A percentile compares a stretch with the other conserved stretches of the same genome.
These are phyloP conservation scores for Corella eumyota DNA, from an alignment of 23 tunicate genomes.

Conservation along the genomic window DNA sequence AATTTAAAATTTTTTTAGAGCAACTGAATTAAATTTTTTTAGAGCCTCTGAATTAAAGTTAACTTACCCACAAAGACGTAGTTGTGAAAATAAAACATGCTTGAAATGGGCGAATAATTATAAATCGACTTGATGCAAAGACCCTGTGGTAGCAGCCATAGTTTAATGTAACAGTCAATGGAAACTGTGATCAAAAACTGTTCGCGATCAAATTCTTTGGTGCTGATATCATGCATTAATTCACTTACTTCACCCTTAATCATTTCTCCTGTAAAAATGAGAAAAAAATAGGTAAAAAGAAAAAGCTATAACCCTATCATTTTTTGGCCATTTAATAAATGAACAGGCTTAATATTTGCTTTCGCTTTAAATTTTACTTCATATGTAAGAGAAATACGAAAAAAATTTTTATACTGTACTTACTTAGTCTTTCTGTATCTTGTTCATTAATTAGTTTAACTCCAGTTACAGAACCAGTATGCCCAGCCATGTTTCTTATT, in stretches of 20 bases:
- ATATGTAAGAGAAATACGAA: too few species aligned
- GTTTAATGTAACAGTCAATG: slow-evolving; percentile 54
- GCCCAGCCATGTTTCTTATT: slow-evolving; percentile 55
- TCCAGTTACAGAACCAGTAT: slow-evolving; percentile 59
- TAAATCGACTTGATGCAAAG: slow-evolving; percentile 56
- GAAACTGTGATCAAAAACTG: slow-evolving; percentile 46
- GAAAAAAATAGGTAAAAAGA: too few species aligned
- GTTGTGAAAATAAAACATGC: slow-evolving; percentile 2
- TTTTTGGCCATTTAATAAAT: too few species aligned
- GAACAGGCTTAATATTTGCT: too few species aligned
- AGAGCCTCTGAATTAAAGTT: background rate
- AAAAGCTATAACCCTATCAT: too few species aligned
- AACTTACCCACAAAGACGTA: slow-evolving; percentile 43
- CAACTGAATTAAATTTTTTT: background rate
- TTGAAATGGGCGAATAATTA: slow-evolving; percentile 54
- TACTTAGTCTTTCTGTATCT: slow-evolving; percentile 40
- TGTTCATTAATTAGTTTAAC: slow-evolving; percentile 21
- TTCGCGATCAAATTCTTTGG: slow-evolving; percentile 17
- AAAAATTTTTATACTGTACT: too few species aligned
- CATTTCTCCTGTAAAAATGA: slow-evolving; percentile 6
- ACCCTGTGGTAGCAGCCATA: slow-evolving; percentile 75
- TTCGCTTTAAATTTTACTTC: too few species aligned
- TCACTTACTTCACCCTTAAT: slow-evolving; percentile 29
- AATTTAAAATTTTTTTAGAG: background rate
- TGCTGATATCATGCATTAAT: slow-evolving; percentile 14